phyloP scores from a whole-genome alignment of 2,888 invertebrate species.

The Zygaena filipendulae region DNA sequence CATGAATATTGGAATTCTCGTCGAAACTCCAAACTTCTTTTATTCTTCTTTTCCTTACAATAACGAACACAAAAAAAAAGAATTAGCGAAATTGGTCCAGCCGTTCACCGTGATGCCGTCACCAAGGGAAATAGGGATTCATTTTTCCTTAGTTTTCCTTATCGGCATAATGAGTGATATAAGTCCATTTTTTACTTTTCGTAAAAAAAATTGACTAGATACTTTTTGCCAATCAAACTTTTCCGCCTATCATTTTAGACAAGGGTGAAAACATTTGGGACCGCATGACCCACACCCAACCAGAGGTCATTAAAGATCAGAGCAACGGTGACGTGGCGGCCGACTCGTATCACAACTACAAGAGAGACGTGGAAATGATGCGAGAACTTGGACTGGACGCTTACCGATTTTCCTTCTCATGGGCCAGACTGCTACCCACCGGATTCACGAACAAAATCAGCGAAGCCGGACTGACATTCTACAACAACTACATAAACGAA shows the following conservation, averaged over 20 bases:
- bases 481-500: conserved; percentile 72
- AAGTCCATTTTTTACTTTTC: too few relatives aligned
- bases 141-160: too few relatives aligned
- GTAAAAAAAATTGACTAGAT: too few relatives aligned
- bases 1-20: too few relatives aligned
- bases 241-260: conserved; percentile 25
- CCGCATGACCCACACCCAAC: conserved; percentile 29
- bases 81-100: too few relatives aligned
- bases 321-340: conserved; percentile 67
- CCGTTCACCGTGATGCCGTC: too few relatives aligned
- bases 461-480: conserved; percentile 70
- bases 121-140: too few relatives aligned
- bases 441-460: conserved; percentile 63
- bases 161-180: too few relatives aligned
- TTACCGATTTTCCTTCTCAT: conserved; percentile 68
- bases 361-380: conserved; percentile 62
- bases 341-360: conserved; percentile 70
- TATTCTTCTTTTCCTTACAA: too few relatives aligned
- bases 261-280: conserved; percentile 44
- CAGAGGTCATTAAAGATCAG: conserved; percentile 24
- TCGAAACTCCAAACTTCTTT: too few relatives aligned
- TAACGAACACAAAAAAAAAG: too few relatives aligned
- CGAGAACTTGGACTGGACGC: conserved; percentile 47
- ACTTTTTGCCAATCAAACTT: too few relatives aligned
- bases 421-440: conserved; percentile 71